Evolutionary conservation across 2,888 invertebrate genomes (phyloP), one percentile per base, ranked within the genome.

Genomic region (Margaritifera margaritifera): DNA sequence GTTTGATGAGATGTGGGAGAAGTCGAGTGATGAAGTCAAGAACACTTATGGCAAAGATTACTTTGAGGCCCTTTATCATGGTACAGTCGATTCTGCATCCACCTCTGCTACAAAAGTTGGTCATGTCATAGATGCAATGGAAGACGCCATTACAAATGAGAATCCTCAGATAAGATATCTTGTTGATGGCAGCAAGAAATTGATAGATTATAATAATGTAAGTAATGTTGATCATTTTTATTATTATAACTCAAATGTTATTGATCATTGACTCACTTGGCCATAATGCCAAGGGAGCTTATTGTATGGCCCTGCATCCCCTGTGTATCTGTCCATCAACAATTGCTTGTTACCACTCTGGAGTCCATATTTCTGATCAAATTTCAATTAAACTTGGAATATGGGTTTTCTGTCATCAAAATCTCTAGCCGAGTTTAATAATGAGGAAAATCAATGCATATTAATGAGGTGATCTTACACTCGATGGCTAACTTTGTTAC

Each of bases 71-170:
- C 58, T 65, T 55, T 69, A 73, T 62, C 64, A 63, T 6, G 74
- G 75, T 19, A 69, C 75, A 24, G 66, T 62, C 18, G 64, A 58
- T 18, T 71, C 73, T 22, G 77, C 73, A 2, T 72, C 69, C 24
- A 69, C 75, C 18, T 70, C 76, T 6, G 73, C 79, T 15, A 74
- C 67, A 61, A 69, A 74, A 15, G 72, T 78, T 11, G 75, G 68
- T 2, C 77, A 83, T 18, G 81, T 83, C 22, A 69, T 84, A n/a
- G 81, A 84, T 68, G 81, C 82, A 8, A 75, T 84, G 77, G 80
- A 82, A 56, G 80, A 82, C 63, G 79, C 79, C 15, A 62, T 83
- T 15, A 64, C 75, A 4, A 80, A 71, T 58, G 57, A 56, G 0
- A 64, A 61, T 5, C 85, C 85, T 8, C 62, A 62, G 31, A 68